Evolutionary conservation across 2,113 vertebrate genomes (phyloP), one percentile per base, ranked within the genome.

Genomic region (Oophaga pumilio): DNA sequence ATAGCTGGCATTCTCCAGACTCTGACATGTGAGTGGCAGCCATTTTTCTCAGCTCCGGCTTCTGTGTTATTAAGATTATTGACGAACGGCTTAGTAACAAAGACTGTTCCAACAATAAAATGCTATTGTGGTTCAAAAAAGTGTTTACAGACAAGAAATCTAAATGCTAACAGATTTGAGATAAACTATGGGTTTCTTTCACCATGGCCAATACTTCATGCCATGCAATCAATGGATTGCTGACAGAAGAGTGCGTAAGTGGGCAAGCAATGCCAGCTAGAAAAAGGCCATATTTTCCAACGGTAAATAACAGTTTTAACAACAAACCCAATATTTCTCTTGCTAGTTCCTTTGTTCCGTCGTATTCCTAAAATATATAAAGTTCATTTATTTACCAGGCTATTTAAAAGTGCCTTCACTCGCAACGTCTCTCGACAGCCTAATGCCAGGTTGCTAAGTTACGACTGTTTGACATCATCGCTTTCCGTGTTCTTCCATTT

Each of bases 401-500:
- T 93, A 92, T 93, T 95, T 94, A 93, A 94, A 94, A 94, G 90
- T 91, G 90, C 84, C 89, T 89, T 89, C 90, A 90, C 86, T 94
- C 92, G 91, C 87, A 92, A 92, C 91, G 90, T 93, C 92, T 85
- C 89, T 90, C 93, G 93, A 94, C 90, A 94, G 93, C 90, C 94
- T 95, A 94, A 94, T 90, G 91, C 89, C 85, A 90, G 89, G 93
- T 96, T 96, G 94, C 96, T 95, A 94, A 93, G 94, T 94, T 96
- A 96, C 95, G 89, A 89, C 90, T 93, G 94, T 95, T 94, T 96
- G 95, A 96, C 95, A 96, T 97, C 95, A 96, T 93, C 93, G 93
- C 93, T 94, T 94, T 93, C 91, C 89, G 93, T 94, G 91, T 94
- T 94, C 90, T 91, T 89, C 89, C 89, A 90, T 94, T 93, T 95